phyloP scores from a whole-genome alignment of 2,113 vertebrate species.

The Cranoglanis bouderius region DNA sequence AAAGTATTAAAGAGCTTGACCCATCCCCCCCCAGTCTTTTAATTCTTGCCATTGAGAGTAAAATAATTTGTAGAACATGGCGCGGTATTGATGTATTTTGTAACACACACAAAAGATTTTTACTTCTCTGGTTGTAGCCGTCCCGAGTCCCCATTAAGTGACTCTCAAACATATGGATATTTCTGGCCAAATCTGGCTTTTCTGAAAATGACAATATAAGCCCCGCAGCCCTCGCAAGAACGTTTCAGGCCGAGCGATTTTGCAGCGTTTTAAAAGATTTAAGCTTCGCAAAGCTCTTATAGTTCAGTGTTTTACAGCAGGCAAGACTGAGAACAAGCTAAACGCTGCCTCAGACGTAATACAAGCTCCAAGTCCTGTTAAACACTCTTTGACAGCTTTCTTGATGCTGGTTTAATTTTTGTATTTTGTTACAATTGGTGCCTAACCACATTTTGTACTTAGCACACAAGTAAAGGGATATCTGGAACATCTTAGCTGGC shows the following conservation, averaged over 20 bases:
- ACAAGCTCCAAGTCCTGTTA: background rate
- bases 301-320: background rate
- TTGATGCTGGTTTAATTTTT: background rate
- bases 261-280: background rate
- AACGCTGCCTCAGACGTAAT: background rate
- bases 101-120: too few relatives aligned
- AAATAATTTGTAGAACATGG: background rate
- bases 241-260: background rate
- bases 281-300: background rate
- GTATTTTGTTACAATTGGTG: background rate
- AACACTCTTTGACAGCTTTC: background rate
- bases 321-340: too few relatives aligned
- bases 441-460: constrained; percentile 13
- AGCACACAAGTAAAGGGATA: background rate
- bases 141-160: background rate
- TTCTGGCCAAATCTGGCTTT: background rate
- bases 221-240: background rate
- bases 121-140: background rate
- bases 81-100: background rate
- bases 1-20: background rate
- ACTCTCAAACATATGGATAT: background rate
- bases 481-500: background rate
- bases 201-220: background rate
- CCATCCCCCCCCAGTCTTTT: background rate
- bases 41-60: background rate